Conservation (phyloP, 2,888 invertebrate species). For the Syrista parreyssii region DNA sequence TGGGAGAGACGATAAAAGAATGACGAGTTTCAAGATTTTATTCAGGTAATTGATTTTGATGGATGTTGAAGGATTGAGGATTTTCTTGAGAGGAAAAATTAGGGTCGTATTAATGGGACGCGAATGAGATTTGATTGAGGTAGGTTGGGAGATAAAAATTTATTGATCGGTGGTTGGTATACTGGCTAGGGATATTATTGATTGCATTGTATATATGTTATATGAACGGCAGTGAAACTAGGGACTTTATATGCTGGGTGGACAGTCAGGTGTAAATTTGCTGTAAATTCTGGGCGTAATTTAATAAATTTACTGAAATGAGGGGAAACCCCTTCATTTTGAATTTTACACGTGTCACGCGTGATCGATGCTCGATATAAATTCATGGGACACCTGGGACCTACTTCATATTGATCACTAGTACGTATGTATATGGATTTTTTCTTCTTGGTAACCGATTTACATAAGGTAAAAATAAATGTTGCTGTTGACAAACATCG, state of each 20-base stretch:
- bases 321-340: background rate
- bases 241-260: background rate
- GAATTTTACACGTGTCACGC: slow-evolving; percentile 2
- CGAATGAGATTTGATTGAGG: background rate
- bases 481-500: background rate
- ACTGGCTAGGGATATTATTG: background rate
- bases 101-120: background rate
- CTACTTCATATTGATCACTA: background rate
- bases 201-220: too few relatives aligned
- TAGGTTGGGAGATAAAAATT: background rate
- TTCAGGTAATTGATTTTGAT: too few relatives aligned
- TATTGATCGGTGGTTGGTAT: background rate
- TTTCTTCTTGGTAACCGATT: background rate
- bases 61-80: too few relatives aligned
- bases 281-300: background rate
- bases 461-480: background rate
- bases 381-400: background rate
- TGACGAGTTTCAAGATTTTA: too few relatives aligned
- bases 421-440: background rate
- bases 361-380: background rate
- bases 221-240: background rate
- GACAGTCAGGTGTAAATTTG: slow-evolving; percentile 1
- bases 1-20: background rate
- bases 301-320: background rate
- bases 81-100: background rate